phyloP scores from a whole-genome alignment of 2,888 invertebrate species.

The Cryptophagus acutangulus region DNA sequence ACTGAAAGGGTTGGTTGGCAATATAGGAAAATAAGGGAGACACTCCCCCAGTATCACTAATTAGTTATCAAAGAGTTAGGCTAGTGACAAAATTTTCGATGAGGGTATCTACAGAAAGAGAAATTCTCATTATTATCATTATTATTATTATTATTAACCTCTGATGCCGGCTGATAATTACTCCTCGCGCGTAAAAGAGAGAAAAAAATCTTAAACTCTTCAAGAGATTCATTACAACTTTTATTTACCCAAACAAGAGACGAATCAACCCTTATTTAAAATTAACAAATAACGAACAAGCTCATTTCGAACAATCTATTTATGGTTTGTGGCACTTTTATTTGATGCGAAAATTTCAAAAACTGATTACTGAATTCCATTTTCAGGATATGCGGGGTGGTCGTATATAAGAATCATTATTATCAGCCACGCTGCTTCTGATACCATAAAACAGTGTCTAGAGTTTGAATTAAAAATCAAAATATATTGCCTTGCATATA shows the following conservation, averaged over 20 bases:
- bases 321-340: too few species aligned
- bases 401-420: conserved; percentile 5
- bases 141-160: too few species aligned
- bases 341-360: too few species aligned
- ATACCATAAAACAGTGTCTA: conserved; percentile 41
- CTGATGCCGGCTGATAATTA: too few species aligned
- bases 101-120: conserved; percentile 46
- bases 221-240: too few species aligned
- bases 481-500: conserved; percentile 47
- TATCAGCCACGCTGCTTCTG: conserved; percentile 8
- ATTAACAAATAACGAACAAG: too few species aligned
- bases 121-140: conserved; percentile 30
- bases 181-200: too few species aligned
- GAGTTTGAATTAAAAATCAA: conserved; percentile 48
- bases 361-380: too few species aligned
- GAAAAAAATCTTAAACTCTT: too few species aligned
- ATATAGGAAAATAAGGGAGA: conserved; percentile 43
- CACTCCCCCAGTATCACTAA: conserved; percentile 49
- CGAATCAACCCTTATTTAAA: too few species aligned
- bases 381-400: background rate
- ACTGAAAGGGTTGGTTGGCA: conserved; percentile 38
- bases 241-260: too few species aligned
- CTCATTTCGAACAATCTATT: too few species aligned
- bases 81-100: conserved; percentile 38
- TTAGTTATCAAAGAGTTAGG: conserved; percentile 55